Evolutionary conservation across 2,888 invertebrate species (phyloP), one percentile per base, ranked within the genome.

Genomic region (Crematogaster levior): DNA sequence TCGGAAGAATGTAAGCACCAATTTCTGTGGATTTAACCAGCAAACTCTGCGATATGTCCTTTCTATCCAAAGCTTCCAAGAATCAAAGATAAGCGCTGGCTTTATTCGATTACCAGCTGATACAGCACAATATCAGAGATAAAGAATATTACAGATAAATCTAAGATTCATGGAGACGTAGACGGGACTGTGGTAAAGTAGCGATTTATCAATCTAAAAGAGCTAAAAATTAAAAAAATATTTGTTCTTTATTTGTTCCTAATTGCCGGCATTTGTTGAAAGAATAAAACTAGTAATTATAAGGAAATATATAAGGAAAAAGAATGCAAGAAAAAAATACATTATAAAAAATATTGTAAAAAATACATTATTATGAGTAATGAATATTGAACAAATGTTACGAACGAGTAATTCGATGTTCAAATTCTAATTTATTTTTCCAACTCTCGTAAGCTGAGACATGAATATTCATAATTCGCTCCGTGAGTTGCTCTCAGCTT

Each of bases 61-160:
- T 70, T 51, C 68, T 84, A 56, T 48, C 51, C 24, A 27, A 21
- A 75, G 27, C 27, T 72, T 56, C 12, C 15, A 56, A 74, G 66
- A 73, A 63, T 79, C 58, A 48, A 58, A 82, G 82, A 88, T 82
- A 84, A 73, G 46, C 21, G 1, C 12, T 30, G 10, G 51, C 58
- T 48, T 53, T n/a, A 46, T 68, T 51, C 46, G 58, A 82, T 82
- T 79, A 77, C 21, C 51, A 24, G 40, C n/a, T 43, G 30, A 74
- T 63, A 34, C 18, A 63, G n/a, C 51, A 43, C 34, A 82, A 87
- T 84, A 73, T 18, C 27, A 48, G 46, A 68, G 74, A 82, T 40
- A 48, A 56, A 88, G 18, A 3, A 46, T 27, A 10, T 15, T 21
- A 37, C 56, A 68, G 70, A 81, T 34, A 53, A 56, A 86, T 84